Conservation (phyloP, 2,113 vertebrate species). For the Brachionichthys hirsutus region DNA sequence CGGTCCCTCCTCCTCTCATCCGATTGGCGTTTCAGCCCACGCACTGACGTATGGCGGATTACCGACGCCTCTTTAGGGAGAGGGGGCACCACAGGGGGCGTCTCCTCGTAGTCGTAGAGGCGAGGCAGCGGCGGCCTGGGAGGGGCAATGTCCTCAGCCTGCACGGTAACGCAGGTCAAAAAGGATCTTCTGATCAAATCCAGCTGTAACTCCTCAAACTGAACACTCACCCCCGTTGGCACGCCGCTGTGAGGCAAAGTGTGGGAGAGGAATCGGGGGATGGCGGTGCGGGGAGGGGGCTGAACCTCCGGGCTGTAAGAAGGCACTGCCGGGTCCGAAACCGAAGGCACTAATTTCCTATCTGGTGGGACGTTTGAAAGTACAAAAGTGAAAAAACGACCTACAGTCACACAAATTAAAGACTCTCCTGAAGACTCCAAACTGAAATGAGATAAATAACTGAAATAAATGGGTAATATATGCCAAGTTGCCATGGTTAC, state of each 20-base stretch:
- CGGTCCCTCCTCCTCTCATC: slow-evolving; percentile 93
- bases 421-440: too few species aligned
- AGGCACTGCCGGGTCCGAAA: slow-evolving; percentile 86
- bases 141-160: slow-evolving; percentile 86
- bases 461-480: slow-evolving; percentile 77
- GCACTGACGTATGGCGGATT: slow-evolving; percentile 92
- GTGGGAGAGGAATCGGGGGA: slow-evolving; percentile 73
- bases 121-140: slow-evolving; percentile 92
- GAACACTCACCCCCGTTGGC: slow-evolving; percentile 85
- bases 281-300: slow-evolving; percentile 75
- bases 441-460: too few species aligned
- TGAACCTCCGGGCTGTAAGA: slow-evolving; percentile 80
- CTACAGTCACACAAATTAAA: too few species aligned
- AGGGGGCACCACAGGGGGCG: slow-evolving; percentile 89
- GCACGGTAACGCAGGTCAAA: slow-evolving; percentile 3
- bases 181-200: neutral
- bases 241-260: slow-evolving; percentile 75
- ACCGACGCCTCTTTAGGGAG: slow-evolving; percentile 89
- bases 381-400: too few species aligned
- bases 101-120: slow-evolving; percentile 90
- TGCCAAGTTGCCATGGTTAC: neutral
- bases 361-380: slow-evolving; percentile 68
- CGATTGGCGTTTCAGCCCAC: slow-evolving; percentile 94
- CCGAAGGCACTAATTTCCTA: slow-evolving; percentile 92
- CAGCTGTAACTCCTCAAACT: neutral